A percentile compares a stretch with the other conserved stretches of the same genome.
These are phyloP conservation scores for Vulpes lagopus DNA, from an alignment of 2,113 vertebrate species.

Conservation along the genomic window DNA sequence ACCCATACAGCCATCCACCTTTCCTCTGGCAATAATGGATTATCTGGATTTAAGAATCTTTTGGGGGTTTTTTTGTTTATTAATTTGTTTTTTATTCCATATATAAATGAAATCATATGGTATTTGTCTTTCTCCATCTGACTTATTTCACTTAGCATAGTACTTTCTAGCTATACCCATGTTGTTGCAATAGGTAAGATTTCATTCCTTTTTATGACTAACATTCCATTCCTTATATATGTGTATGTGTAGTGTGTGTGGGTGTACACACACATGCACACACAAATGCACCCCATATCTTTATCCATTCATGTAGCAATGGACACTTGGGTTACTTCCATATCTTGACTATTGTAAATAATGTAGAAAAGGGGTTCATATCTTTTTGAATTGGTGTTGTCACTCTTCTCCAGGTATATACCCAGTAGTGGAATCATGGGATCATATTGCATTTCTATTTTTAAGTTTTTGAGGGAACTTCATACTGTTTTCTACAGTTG, in stretches of 20 bases:
- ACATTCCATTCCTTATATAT: neutral
- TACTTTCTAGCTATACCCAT: neutral
- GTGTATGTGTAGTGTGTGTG: neutral
- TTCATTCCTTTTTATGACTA: neutral
- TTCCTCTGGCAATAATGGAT: neutral
- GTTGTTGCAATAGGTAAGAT: neutral
- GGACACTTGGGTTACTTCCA: neutral
- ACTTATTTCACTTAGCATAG: neutral
- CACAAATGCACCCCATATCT: neutral
- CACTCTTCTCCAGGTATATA: neutral
- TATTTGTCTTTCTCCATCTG: neutral
- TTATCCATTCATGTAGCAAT: neutral
- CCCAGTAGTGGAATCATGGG: neutral
- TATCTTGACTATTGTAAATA: neutral
- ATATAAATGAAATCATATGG: neutral
- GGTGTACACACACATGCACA: neutral
- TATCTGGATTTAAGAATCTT: neutral
- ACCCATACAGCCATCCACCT: neutral
- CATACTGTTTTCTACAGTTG: neutral
- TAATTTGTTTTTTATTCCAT: neutral
- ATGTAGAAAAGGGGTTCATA: neutral
- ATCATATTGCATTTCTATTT: neutral
- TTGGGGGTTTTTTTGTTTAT: neutral
- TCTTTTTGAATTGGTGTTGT: neutral
- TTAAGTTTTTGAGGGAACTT: neutral